phyloP scores from a whole-genome alignment of 2,113 vertebrate genomes.

The Sapayoa aenigma region DNA sequence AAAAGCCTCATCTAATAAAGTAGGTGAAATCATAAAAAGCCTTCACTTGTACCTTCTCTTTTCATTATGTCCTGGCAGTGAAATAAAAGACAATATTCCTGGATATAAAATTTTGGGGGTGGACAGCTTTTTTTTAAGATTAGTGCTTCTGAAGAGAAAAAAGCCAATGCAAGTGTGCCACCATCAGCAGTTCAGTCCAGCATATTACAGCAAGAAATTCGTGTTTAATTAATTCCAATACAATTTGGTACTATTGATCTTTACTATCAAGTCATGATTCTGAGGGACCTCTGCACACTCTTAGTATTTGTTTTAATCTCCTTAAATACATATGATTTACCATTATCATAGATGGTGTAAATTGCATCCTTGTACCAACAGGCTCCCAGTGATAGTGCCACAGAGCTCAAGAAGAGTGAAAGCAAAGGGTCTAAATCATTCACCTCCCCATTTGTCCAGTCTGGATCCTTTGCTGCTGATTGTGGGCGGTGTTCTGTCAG shows the following conservation, averaged over 20 bases:
- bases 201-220: not conserved
- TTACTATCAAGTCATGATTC: not conserved
- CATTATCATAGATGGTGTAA: not conserved
- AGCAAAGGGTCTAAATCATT: not conserved
- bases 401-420: accelerated
- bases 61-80: not conserved
- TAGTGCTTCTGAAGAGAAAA: not conserved
- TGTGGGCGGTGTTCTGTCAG: conserved; percentile 13
- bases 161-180: not conserved
- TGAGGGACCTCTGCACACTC: not conserved
- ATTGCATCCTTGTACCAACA: not conserved
- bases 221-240: not conserved
- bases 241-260: not conserved
- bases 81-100: not conserved
- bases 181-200: not conserved
- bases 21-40: not conserved
- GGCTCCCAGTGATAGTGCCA: not conserved
- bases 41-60: not conserved
- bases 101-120: not conserved
- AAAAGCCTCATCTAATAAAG: not conserved
- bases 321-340: not conserved
- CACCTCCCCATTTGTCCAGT: not conserved
- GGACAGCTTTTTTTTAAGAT: not conserved
- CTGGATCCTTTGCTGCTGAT: not conserved
- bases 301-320: not conserved